Evolutionary conservation across 2,888 invertebrate species (phyloP), one percentile per base, ranked within the genome.

Genomic region (Cerceris ruficornis): DNA sequence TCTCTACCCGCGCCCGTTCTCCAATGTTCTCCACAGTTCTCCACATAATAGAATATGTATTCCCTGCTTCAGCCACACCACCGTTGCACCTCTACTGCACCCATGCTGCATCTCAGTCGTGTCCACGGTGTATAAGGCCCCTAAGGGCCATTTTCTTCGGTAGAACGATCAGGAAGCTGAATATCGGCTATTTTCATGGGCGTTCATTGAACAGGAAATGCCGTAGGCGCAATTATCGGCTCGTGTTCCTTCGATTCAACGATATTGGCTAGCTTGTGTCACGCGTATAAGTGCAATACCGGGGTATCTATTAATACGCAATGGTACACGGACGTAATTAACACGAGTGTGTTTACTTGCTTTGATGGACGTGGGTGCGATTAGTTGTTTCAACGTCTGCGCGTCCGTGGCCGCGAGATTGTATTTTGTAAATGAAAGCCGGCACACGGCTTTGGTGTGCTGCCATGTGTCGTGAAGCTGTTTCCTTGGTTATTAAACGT

Each of bases 351-450:
- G 50, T 50, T 62, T 62, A 50, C 62, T 13, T 41, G 28, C 17
- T 13, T 50, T 39, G 49, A 62, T 17, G 17, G 55, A 55, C 55
- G 17, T 15, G 55, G 11, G 49, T 50, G 39, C 50, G 50, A 50
- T 50, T 49, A 43, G 60, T 15, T 46, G 14, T 39, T 28, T n/a
- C n/a, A 59, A n/a, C n/a, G 13, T 13, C 41, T 28, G 28, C n/a
- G n/a, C 39, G 42, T 17, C 9, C 41, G 13, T 43, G 42, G 15
- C 11, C 13, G 43, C 14, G 15, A 46, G 43, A 46, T 60, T 43
- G n/a, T 7, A 60, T 60, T 60, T 14, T 46, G 60, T 43, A 60
- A 60, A 60, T 60, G 46, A n/a, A n/a, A 50, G 5, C 28, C 28
- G 28, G 28, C 28, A 28, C 4, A 46, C 13, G n/a, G 50, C n/a